Conservation (phyloP, 2,113 vertebrate genomes). For the Nettapus auritus region DNA sequence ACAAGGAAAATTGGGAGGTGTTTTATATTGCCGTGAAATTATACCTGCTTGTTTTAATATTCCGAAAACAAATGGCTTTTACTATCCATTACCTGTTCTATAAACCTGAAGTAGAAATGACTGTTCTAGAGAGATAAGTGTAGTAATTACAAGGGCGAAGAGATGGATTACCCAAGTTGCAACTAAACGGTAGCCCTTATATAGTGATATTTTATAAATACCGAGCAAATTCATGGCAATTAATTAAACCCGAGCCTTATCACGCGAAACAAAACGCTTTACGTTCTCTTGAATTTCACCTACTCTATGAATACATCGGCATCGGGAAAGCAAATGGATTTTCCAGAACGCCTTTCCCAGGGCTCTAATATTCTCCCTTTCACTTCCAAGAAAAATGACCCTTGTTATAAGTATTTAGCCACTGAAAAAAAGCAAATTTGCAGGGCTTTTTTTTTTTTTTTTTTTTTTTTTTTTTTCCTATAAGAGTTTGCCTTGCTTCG, state of each 20-base stretch:
- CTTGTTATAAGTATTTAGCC: slow-evolving; percentile 28
- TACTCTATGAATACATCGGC: slow-evolving; percentile 12
- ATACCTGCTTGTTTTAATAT: slow-evolving; percentile 50
- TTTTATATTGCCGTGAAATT: background rate
- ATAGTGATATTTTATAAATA: slow-evolving; percentile 68
- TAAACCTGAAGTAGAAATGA: slow-evolving; percentile 53
- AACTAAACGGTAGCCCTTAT: slow-evolving; percentile 52
- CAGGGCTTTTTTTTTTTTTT: background rate
- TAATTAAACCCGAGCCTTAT: slow-evolving; percentile 64
- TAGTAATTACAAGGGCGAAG: slow-evolving; percentile 59
- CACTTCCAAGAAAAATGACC: slow-evolving; percentile 48
- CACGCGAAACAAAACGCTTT: slow-evolving; percentile 51
- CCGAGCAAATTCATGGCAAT: slow-evolving; percentile 54
- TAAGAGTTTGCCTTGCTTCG: background rate
- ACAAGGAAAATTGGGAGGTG: background rate
- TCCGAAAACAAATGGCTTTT: slow-evolving; percentile 49
- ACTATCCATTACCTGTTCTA: slow-evolving; percentile 57
- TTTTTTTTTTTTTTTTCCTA: background rate
- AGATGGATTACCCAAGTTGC: slow-evolving; percentile 57
- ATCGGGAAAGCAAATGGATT: slow-evolving; percentile 56
- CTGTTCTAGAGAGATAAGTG: slow-evolving; percentile 65
- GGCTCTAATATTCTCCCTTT: slow-evolving; percentile 56
- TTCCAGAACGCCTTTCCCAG: slow-evolving; percentile 65
- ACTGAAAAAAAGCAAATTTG: background rate
- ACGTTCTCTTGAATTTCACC: slow-evolving; percentile 49